These are phyloP conservation scores for Micromys minutus DNA, from an alignment of 2,113 vertebrate species.

Conservation along the genomic window DNA sequence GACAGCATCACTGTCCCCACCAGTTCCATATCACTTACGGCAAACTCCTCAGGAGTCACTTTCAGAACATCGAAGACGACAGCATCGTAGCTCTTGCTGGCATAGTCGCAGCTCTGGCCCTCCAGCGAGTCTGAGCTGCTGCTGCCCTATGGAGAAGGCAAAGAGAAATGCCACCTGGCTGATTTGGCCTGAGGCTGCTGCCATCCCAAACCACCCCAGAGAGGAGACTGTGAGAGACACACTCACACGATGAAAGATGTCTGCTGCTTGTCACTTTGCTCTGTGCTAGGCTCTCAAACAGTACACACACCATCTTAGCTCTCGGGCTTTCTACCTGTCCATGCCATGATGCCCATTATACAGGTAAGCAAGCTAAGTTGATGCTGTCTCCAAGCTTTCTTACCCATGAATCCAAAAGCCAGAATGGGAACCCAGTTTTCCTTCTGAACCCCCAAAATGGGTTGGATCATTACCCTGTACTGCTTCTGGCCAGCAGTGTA, in stretches of 20 bases:
- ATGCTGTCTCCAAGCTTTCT: background rate
- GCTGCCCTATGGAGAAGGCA: conserved; percentile 88
- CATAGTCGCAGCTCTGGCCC: conserved; percentile 92
- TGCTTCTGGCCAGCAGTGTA: background rate
- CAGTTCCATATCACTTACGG: conserved; percentile 88
- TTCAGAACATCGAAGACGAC: conserved; percentile 97
- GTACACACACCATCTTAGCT: background rate
- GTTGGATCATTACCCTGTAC: background rate
- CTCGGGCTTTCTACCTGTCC: background rate
- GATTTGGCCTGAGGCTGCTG: background rate
- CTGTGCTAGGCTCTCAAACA: background rate
- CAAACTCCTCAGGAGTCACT: conserved; percentile 97
- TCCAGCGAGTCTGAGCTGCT: conserved; percentile 98
- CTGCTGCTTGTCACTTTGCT: rapidly evolving
- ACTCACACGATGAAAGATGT: rapidly evolving
- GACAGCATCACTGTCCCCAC: background rate
- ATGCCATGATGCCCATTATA: background rate
- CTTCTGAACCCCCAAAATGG: background rate
- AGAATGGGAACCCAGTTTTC: background rate
- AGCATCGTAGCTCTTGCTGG: conserved; percentile 96
- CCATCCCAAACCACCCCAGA: background rate
- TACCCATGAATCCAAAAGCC: background rate
- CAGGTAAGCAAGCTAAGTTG: background rate
- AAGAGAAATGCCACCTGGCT: background rate
- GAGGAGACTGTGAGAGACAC: background rate